phyloP scores from a whole-genome alignment of 2,888 invertebrate species.

The Acanthopleura granulata region DNA sequence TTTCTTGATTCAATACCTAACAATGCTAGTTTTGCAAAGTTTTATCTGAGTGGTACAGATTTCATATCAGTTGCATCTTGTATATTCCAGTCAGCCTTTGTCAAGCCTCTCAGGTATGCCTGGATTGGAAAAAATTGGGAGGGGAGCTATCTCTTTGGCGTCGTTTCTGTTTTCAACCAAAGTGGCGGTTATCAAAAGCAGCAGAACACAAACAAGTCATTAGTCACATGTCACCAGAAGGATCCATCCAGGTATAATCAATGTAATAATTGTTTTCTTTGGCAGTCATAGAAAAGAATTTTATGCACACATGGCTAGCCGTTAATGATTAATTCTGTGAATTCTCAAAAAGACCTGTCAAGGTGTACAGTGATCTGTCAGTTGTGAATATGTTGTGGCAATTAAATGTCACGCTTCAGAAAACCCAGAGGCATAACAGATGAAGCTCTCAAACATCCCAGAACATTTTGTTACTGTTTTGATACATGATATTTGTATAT shows the following conservation, averaged over 20 bases:
- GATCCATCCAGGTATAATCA: constrained; percentile 66
- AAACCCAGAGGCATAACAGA: no score
- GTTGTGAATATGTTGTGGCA: no score
- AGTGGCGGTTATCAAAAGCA: constrained; percentile 69
- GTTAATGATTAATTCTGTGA: no score
- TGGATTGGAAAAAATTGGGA: constrained; percentile 66
- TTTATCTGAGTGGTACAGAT: background rate
- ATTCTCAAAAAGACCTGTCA: no score
- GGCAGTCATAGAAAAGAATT: no score
- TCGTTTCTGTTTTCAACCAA: constrained; percentile 66
- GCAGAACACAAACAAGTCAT: constrained; percentile 69
- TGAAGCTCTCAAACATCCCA: no score
- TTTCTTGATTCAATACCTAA: no score
- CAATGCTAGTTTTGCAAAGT: no score
- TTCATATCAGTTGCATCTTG: background rate
- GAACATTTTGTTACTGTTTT: background rate
- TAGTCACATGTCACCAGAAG: constrained; percentile 62
- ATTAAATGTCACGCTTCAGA: no score
- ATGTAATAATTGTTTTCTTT: no score
- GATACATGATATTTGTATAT: constrained; percentile 25
- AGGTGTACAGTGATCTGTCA: no score
- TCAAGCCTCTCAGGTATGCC: constrained; percentile 64
- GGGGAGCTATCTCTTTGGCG: constrained; percentile 69
- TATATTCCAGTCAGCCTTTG: constrained; percentile 66
- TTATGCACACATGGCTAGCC: no score